Evolutionary conservation across 2,113 vertebrate genomes (phyloP).

Genomic region (Scopus umbretta): DNA sequence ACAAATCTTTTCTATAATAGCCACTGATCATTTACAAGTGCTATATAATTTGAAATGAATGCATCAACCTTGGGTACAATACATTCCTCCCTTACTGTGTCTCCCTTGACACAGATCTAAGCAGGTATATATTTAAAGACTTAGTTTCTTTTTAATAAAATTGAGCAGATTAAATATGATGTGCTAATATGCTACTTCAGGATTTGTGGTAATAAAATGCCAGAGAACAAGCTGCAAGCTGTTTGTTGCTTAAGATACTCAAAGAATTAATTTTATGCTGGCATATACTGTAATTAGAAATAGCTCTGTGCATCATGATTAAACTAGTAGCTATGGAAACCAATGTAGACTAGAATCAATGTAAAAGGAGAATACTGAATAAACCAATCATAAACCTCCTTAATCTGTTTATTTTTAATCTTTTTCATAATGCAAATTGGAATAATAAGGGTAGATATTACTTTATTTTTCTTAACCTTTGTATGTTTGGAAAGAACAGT

Average conservation of each 20-base stretch:
- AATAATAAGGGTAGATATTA: neutral
- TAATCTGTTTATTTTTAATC: constrained; percentile 62
- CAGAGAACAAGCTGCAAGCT: constrained; percentile 70
- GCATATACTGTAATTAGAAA: constrained; percentile 81
- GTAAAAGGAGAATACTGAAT: constrained; percentile 59
- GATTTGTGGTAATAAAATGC: constrained; percentile 61
- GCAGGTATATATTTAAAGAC: constrained; percentile 3
- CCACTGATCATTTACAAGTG: neutral
- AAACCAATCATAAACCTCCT: constrained; percentile 55
- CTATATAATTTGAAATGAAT: neutral
- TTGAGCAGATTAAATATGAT: constrained; percentile 44
- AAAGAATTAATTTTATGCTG: constrained; percentile 78
- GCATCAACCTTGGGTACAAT: neutral
- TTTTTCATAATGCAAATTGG: neutral
- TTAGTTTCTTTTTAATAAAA: constrained; percentile 59
- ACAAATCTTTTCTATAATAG: neutral
- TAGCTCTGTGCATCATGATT: constrained; percentile 74
- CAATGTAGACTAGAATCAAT: constrained; percentile 54
- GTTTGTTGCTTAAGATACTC: constrained; percentile 69
- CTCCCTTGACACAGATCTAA: neutral
- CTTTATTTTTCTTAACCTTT: neutral
- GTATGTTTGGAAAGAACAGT: neutral
- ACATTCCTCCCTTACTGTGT: neutral
- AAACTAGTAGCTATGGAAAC: constrained; percentile 80
- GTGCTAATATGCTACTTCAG: constrained; percentile 41